Evolutionary conservation across 2,888 invertebrate genomes (phyloP).

Genomic region (Gastracanthus pulcherrimus): DNA sequence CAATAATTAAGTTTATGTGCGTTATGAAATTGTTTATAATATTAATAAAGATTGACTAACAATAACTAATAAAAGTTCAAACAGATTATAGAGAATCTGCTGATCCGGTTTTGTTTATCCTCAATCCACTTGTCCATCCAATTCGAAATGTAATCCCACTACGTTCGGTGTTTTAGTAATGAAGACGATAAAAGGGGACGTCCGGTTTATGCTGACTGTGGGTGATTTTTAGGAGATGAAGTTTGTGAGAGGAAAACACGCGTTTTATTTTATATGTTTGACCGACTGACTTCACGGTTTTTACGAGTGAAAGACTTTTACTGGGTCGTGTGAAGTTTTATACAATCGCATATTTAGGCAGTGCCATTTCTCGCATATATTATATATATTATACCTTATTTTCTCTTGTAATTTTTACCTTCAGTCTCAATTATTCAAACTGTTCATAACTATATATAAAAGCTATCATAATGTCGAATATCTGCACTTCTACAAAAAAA

Average conservation of each 20-base stretch:
- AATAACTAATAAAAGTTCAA: no score
- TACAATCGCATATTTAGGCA: neutral
- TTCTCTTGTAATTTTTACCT: no score
- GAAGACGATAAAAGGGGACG: neutral
- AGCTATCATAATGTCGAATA: no score
- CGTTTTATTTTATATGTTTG: neutral
- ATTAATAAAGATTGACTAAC: no score
- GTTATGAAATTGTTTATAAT: no score
- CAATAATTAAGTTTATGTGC: no score
- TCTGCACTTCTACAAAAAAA: no score
- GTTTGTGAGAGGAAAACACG: neutral
- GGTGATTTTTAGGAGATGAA: constrained; percentile 26
- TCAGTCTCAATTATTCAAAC: no score
- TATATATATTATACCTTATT: neutral
- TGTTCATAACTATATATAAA: no score
- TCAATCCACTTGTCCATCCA: neutral
- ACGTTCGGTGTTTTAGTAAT: neutral
- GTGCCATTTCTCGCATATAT: neutral
- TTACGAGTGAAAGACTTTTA: neutral
- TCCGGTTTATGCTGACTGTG: constrained; percentile 16
- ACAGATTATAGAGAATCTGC: neutral
- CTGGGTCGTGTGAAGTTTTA: neutral
- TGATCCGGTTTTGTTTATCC: neutral
- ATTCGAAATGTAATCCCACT: neutral
- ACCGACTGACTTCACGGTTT: neutral